Evolutionary conservation across 2,797 vertebrate species (phyloP).

Genomic region (Leptoclinus maculatus): DNA sequence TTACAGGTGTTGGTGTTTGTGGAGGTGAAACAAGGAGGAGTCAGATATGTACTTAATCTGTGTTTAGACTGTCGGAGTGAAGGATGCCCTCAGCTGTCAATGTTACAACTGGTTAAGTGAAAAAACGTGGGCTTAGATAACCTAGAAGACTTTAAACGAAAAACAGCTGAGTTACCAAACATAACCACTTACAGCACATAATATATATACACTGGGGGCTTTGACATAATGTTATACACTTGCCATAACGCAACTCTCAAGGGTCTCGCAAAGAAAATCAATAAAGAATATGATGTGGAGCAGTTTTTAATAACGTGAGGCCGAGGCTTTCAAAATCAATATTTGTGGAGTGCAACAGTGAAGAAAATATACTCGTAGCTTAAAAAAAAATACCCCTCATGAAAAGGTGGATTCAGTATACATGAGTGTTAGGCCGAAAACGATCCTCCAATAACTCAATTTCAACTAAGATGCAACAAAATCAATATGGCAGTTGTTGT

Average conservation of each 20-base stretch:
- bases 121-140: background rate
- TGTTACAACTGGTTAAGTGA: background rate
- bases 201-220: conserved; percentile 8
- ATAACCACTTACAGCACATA: conserved; percentile 14
- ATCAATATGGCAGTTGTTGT: background rate
- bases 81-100: conserved; percentile 5
- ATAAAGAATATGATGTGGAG: conserved; percentile 71
- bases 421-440: background rate
- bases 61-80: background rate
- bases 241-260: conserved; percentile 36
- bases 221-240: conserved; percentile 32
- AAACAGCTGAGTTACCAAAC: conserved; percentile 8
- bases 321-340: conserved; percentile 69
- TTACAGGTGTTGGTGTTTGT: conserved; percentile 4
- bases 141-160: conserved; percentile 7
- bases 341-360: conserved; percentile 48
- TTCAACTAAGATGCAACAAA: background rate
- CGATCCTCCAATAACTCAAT: background rate
- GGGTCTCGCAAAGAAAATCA: conserved; percentile 64
- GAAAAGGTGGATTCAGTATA: background rate
- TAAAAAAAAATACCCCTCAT: background rate
- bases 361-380: conserved; percentile 47
- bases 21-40: background rate
- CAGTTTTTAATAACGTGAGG: conserved; percentile 68
- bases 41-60: background rate